Evolutionary conservation across 2,113 vertebrate species (phyloP).

Genomic region (Triplophysa rosa): DNA sequence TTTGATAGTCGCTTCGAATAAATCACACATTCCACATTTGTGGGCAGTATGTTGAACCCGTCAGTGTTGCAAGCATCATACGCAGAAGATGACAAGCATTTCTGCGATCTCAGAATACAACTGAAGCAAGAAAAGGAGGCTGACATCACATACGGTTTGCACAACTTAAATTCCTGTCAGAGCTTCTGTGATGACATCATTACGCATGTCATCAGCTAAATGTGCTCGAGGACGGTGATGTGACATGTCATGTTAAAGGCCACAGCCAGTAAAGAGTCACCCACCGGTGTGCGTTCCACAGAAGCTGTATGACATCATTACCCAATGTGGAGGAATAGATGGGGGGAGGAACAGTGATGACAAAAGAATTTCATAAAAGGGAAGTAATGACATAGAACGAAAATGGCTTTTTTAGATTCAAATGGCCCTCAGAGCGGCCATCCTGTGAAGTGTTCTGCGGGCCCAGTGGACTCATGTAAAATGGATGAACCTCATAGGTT

Average conservation of each 20-base stretch:
- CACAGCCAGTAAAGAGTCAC: background rate
- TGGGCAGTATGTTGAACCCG: too few relatives aligned
- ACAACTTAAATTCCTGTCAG: background rate
- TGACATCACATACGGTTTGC: background rate
- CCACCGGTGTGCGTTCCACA: background rate
- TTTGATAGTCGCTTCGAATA: too few relatives aligned
- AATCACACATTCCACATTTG: too few relatives aligned
- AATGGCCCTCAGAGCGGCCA: conserved; percentile 15
- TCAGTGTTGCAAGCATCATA: too few relatives aligned
- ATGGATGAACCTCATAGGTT: background rate
- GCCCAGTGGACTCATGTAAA: conserved; percentile 1
- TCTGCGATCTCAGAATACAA: background rate
- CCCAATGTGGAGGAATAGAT: background rate
- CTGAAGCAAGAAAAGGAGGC: background rate
- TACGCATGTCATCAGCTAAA: conserved; percentile 4
- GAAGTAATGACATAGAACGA: conserved; percentile 8
- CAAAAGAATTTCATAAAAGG: background rate
- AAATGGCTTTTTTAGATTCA: conserved; percentile 19
- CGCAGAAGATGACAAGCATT: background rate
- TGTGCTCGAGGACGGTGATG: background rate
- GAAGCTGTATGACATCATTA: conserved; percentile 2
- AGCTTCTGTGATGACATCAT: background rate
- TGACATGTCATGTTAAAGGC: conserved; percentile 5
- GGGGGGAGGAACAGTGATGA: background rate
- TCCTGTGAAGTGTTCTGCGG: background rate